These are phyloP conservation scores for Sebastes steindachneri DNA, from an alignment of 2,797 vertebrate genomes.

Conservation along the genomic window DNA sequence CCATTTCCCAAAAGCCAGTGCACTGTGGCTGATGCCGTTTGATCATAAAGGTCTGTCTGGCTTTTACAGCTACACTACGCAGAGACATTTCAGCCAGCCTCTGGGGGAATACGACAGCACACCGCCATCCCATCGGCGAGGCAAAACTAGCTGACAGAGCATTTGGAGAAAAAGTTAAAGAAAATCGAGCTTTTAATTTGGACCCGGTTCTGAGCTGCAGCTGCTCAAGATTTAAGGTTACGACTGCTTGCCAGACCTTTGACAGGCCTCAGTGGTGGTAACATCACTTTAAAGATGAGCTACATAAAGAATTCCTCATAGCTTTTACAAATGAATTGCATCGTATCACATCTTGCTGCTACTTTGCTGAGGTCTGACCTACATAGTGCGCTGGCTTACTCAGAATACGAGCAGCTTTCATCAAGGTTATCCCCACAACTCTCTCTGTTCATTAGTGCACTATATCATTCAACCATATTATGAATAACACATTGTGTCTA, in stretches of 20 bases:
- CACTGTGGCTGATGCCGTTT: conserved; percentile 53
- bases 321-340: conserved; percentile 54
- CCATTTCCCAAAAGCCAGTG: conserved; percentile 55
- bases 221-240: conserved; percentile 37
- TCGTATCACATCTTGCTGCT: conserved; percentile 50
- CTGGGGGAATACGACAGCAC: conserved; percentile 35
- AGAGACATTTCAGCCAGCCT: conserved; percentile 50
- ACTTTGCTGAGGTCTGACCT: conserved; percentile 60
- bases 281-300: conserved; percentile 47
- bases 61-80: conserved; percentile 51
- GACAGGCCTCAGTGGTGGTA: conserved; percentile 39
- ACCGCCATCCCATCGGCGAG: conserved; percentile 15
- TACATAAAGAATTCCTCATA: conserved; percentile 41
- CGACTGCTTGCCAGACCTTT: conserved; percentile 17
- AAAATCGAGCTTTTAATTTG: conserved; percentile 38
- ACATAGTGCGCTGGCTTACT: conserved; percentile 51
- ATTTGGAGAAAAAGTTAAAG: conserved; percentile 19
- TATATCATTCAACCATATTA: conserved; percentile 29
- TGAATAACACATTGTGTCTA: conserved; percentile 29
- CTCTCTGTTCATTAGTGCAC: conserved; percentile 50
- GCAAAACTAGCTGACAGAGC: conserved; percentile 48
- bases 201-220: conserved; percentile 26
- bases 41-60: conserved; percentile 68
- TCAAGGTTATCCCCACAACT: conserved; percentile 52
- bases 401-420: conserved; percentile 54